A percentile compares a stretch with the other conserved stretches of the same genome.
Conservation (phyloP, 1,140 invertebrate genomes). For the Pogonus chalceus region DNA sequence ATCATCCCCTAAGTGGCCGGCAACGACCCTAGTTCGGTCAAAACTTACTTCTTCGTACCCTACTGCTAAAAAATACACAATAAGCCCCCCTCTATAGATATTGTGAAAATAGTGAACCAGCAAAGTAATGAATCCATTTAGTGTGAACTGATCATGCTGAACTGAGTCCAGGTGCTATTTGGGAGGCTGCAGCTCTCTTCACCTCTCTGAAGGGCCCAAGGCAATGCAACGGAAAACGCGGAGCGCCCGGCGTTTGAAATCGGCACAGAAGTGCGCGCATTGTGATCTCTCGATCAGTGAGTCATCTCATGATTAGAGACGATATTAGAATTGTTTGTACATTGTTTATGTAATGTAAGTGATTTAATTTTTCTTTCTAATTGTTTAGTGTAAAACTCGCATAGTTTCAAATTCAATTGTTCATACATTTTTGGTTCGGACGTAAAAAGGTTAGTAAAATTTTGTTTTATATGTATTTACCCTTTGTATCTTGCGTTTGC, state of each 20-base stretch:
- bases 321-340: too few species aligned
- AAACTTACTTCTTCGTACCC: neutral
- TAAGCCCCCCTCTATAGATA: slow-evolving; percentile 15
- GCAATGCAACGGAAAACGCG: neutral
- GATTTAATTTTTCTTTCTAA: too few species aligned
- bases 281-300: too few species aligned
- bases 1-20: neutral
- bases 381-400: too few species aligned
- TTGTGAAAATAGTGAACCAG: slow-evolving; percentile 17
- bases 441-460: too few species aligned
- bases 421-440: too few species aligned
- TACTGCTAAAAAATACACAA: slow-evolving; percentile 18
- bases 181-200: slow-evolving; percentile 16
- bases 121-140: slow-evolving; percentile 1
- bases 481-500: too few species aligned
- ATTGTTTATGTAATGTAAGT: too few species aligned
- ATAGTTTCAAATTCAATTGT: too few species aligned
- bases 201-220: slow-evolving; percentile 10
- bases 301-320: too few species aligned
- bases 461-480: too few species aligned
- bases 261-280: neutral
- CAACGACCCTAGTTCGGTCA: neutral
- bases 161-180: slow-evolving; percentile 9
- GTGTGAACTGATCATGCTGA: neutral
- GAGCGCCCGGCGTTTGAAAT: neutral